A percentile compares a stretch with the other conserved stretches of the same genome.
Conservation (phyloP, 2,113 vertebrate genomes). For the Xenopus borealis region DNA sequence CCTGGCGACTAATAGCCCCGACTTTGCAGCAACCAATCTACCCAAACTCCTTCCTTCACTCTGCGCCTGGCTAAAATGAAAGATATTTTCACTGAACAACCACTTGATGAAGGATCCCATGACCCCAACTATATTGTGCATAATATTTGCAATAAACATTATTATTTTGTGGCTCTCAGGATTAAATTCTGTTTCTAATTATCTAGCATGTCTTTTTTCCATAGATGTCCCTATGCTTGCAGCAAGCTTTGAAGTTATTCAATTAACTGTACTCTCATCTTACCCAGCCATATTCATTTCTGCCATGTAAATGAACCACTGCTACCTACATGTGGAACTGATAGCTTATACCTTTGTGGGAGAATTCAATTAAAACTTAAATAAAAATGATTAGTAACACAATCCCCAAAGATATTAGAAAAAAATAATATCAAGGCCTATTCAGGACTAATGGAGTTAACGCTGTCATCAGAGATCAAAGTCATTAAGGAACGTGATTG, state of each 20-base stretch:
- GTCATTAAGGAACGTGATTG: constrained; percentile 59
- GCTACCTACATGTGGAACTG: constrained; percentile 32
- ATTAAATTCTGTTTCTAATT: too few species aligned
- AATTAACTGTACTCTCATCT: constrained; percentile 9
- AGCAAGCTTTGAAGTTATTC: background rate
- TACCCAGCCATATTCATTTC: background rate
- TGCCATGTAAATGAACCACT: background rate
- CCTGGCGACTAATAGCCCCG: too few species aligned
- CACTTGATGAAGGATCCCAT: too few species aligned
- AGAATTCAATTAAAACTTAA: constrained; percentile 75
- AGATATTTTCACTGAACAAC: too few species aligned
- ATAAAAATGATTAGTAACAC: constrained; percentile 72
- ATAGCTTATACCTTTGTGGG: constrained; percentile 66
- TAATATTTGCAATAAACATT: too few species aligned
- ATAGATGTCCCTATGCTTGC: too few species aligned
- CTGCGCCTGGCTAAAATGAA: too few species aligned
- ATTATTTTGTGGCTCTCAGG: too few species aligned
- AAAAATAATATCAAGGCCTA: constrained; percentile 55
- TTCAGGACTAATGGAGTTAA: constrained; percentile 71
- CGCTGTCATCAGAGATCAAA: constrained; percentile 69
- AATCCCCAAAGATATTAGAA: constrained; percentile 66
- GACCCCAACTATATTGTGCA: too few species aligned
- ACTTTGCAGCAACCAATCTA: too few species aligned
- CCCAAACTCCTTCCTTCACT: too few species aligned
- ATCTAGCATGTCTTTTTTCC: too few species aligned